Evolutionary conservation across 2,888 invertebrate genomes (phyloP).

Genomic region (Yponomeuta evonymella): DNA sequence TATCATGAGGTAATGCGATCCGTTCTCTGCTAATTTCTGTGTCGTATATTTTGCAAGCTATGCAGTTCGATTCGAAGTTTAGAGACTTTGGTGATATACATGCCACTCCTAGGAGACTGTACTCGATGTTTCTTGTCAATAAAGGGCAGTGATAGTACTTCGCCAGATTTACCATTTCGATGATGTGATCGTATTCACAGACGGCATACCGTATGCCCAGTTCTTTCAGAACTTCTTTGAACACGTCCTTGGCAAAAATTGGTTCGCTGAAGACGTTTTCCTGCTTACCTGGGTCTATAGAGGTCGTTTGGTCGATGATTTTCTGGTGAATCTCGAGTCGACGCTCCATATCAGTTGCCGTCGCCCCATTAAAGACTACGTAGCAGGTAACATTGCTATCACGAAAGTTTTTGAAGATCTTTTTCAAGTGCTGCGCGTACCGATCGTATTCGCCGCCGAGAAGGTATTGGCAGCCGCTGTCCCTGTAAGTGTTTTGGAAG

Average conservation of each 20-base stretch:
- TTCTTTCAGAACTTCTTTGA: conserved; percentile 30
- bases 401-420: conserved; percentile 18
- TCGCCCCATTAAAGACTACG: conserved; percentile 26
- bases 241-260: conserved; percentile 26
- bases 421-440: conserved; percentile 22
- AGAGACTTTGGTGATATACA: conserved; percentile 18
- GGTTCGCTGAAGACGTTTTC: conserved; percentile 25
- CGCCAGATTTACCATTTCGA: conserved; percentile 30
- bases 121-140: conserved; percentile 32
- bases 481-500: conserved; percentile 28
- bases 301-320: conserved; percentile 22
- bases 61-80: conserved; percentile 7
- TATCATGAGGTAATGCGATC: not conserved
- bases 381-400: conserved; percentile 23
- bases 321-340: conserved; percentile 26
- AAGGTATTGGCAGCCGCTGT: conserved; percentile 30
- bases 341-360: conserved; percentile 22
- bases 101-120: conserved; percentile 25
- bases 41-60: conserved; percentile 13
- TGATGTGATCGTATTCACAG: conserved; percentile 27
- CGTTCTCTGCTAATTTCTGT: not conserved
- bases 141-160: conserved; percentile 31
- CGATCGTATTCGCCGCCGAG: conserved; percentile 29
- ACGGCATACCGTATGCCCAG: conserved; percentile 32
- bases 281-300: conserved; percentile 20